Evolutionary conservation across 2,888 invertebrate genomes (phyloP).

Genomic region (Bimastos eiseni): DNA sequence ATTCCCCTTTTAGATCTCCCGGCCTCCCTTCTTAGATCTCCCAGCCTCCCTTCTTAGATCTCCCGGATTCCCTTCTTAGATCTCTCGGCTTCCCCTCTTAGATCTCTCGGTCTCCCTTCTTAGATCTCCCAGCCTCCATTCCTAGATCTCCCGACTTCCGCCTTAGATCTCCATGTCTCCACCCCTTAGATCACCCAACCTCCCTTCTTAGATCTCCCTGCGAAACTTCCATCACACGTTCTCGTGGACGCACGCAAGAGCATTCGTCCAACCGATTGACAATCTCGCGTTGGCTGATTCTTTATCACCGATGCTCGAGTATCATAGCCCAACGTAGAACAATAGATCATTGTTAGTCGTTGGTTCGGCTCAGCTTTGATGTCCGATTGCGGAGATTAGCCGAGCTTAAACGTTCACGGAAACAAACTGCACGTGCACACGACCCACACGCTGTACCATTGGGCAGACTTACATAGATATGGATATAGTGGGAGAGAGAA

Average conservation of each 20-base stretch:
- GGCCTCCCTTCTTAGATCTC: no score
- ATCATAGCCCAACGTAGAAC: background rate
- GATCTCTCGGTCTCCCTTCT: no score
- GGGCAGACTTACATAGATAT: no score
- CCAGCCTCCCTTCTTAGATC: no score
- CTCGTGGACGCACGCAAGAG: background rate
- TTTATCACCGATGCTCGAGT: background rate
- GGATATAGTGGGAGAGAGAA: no score
- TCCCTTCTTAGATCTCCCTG: no score
- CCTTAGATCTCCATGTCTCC: no score
- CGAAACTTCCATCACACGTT: background rate
- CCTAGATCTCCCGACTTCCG: background rate
- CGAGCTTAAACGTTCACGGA: background rate
- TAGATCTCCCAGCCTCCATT: no score
- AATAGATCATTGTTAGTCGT: background rate
- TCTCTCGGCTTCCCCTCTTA: no score
- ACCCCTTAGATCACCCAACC: no score
- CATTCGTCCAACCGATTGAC: background rate
- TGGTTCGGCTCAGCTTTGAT: background rate
- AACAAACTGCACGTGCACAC: background rate
- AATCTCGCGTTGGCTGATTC: background rate
- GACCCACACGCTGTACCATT: background rate
- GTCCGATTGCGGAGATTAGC: slow-evolving; percentile 7
- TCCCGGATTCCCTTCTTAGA: no score
- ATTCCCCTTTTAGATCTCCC: no score